Conservation (phyloP, 2,113 vertebrate species). For the Caloenas nicobarica region DNA sequence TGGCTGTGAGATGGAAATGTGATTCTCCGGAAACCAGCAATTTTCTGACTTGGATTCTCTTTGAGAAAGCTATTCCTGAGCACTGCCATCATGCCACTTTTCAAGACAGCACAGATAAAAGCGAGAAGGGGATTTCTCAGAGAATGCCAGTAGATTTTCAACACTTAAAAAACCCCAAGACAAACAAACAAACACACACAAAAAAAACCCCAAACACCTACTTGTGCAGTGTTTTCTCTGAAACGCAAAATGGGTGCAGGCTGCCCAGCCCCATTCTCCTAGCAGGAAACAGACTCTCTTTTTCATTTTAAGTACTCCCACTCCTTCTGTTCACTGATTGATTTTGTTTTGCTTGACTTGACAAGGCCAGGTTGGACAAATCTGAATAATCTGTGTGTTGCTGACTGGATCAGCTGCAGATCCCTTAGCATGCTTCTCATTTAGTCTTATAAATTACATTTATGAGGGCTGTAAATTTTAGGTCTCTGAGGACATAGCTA, state of each 20-base stretch:
- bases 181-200: not conserved
- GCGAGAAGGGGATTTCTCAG: constrained; percentile 19
- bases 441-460: constrained; percentile 40
- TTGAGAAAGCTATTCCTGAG: not conserved
- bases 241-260: not conserved
- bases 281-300: constrained; percentile 31
- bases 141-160: not conserved
- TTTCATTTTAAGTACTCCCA: constrained; percentile 46
- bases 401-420: constrained; percentile 35
- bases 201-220: not conserved
- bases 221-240: not conserved
- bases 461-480: constrained; percentile 48
- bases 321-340: constrained; percentile 41
- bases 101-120: not conserved
- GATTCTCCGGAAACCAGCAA: not conserved
- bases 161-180: not conserved
- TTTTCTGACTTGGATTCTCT: constrained; percentile 32
- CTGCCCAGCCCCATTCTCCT: not conserved
- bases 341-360: constrained; percentile 62
- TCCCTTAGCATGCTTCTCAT: constrained; percentile 16
- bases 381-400: constrained; percentile 28
- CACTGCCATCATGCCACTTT: constrained; percentile 6
- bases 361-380: constrained; percentile 51
- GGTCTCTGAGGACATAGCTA: not conserved
- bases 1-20: constrained; percentile 38